phyloP scores from a whole-genome alignment of 2,113 vertebrate genomes.

The Apteryx mantelli region DNA sequence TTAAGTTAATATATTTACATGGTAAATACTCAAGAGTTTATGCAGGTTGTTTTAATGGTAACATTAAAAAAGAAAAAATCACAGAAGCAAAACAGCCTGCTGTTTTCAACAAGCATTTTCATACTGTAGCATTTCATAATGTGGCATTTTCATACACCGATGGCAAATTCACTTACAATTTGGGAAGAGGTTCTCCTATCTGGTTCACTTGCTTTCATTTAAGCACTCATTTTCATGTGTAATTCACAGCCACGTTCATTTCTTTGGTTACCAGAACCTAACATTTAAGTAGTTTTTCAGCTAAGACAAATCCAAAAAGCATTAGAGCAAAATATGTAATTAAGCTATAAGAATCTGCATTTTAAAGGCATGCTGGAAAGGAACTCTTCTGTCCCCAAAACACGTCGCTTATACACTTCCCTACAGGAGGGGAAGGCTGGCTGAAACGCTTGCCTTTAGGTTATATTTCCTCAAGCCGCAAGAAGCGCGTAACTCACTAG shows the following conservation, averaged over 20 bases:
- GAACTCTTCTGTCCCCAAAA: not conserved
- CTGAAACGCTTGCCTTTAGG: not conserved
- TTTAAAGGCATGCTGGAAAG: not conserved
- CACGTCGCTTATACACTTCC: rapidly evolving
- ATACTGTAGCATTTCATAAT: not conserved
- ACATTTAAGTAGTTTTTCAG: not conserved
- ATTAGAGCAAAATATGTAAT: not conserved
- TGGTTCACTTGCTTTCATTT: not conserved
- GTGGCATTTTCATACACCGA: not conserved
- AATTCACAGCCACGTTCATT: not conserved
- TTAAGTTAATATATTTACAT: not conserved
- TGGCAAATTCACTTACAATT: not conserved
- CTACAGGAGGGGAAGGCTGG: not conserved
- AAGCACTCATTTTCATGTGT: not conserved
- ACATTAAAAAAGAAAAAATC: not conserved
- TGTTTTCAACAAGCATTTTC: not conserved
- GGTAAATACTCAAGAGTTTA: not conserved
- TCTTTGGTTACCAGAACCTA: not conserved
- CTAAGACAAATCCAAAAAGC: not conserved
- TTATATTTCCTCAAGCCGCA: not conserved
- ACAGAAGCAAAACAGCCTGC: not conserved
- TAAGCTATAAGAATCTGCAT: not conserved
- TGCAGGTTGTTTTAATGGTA: not conserved
- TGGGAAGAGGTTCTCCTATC: not conserved
- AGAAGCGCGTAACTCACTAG: not conserved